Evolutionary conservation across 2,797 vertebrate genomes (phyloP).

Genomic region (Crenichthys baileyi): DNA sequence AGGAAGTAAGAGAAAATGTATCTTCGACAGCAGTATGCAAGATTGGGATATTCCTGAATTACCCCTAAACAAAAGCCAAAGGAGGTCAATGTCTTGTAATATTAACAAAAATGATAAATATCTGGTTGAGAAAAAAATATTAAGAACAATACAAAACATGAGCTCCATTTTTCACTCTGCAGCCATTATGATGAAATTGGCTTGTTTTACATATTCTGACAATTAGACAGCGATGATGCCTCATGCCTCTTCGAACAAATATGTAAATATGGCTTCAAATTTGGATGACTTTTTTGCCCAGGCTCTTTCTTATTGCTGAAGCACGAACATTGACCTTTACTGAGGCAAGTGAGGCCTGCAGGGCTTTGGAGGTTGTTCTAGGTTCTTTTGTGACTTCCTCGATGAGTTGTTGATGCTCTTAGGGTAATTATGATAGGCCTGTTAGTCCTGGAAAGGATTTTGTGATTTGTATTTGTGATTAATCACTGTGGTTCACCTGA

Average conservation of each 20-base stretch:
- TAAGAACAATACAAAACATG: background rate
- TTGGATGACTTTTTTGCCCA: background rate
- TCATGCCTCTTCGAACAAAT: background rate
- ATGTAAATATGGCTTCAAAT: background rate
- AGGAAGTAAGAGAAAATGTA: constrained; percentile 31
- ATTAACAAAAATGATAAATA: background rate
- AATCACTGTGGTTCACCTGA: background rate
- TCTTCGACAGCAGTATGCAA: background rate
- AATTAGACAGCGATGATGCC: background rate
- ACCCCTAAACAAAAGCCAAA: background rate
- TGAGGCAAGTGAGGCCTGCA: background rate
- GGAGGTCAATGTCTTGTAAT: background rate
- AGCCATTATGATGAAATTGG: background rate
- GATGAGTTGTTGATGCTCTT: background rate
- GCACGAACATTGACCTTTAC: background rate
- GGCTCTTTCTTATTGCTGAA: background rate
- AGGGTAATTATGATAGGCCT: background rate
- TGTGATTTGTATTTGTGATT: background rate
- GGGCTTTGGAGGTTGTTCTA: too few species aligned
- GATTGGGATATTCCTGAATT: constrained; percentile 37
- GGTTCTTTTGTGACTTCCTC: background rate
- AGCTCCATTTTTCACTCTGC: background rate
- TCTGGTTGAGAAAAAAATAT: background rate
- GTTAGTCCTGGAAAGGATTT: background rate
- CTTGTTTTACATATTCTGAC: background rate